Conservation (phyloP, 92 coral and sea anemone species). For the Zoanthus solanderi region DNA sequence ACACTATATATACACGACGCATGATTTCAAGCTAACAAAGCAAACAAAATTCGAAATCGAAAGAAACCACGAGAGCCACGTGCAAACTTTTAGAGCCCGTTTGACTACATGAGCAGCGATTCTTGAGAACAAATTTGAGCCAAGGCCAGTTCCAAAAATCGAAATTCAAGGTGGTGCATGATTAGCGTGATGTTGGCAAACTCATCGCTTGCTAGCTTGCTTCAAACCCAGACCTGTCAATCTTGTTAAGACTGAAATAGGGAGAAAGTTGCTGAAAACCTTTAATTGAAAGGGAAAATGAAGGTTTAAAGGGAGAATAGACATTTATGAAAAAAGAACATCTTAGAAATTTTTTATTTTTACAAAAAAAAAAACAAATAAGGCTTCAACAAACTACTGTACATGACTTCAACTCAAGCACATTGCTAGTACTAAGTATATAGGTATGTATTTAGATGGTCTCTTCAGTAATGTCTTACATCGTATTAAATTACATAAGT, state of each 20-base stretch:
- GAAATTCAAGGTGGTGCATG: slow-evolving; percentile 3
- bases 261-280: background rate
- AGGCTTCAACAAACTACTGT: no score
- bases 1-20: background rate
- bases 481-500: no score
- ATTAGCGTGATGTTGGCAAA: background rate
- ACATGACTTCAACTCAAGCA: no score
- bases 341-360: no score
- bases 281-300: background rate
- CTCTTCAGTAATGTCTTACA: no score
- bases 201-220: background rate
- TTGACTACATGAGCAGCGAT: slow-evolving; percentile 9
- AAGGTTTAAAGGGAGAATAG: no score
- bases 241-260: background rate
- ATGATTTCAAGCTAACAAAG: background rate
- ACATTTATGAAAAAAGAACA: no score
- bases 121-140: slow-evolving; percentile 19
- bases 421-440: no score
- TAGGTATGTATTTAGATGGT: no score
- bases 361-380: no score
- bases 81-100: slow-evolving; percentile 4
- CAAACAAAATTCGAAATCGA: background rate
- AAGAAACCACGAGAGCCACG: background rate
- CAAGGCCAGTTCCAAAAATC: slow-evolving; percentile 19
- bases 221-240: background rate